These are phyloP conservation scores for Oceanites oceanicus DNA, from an alignment of 2,113 vertebrate species.

Conservation along the genomic window DNA sequence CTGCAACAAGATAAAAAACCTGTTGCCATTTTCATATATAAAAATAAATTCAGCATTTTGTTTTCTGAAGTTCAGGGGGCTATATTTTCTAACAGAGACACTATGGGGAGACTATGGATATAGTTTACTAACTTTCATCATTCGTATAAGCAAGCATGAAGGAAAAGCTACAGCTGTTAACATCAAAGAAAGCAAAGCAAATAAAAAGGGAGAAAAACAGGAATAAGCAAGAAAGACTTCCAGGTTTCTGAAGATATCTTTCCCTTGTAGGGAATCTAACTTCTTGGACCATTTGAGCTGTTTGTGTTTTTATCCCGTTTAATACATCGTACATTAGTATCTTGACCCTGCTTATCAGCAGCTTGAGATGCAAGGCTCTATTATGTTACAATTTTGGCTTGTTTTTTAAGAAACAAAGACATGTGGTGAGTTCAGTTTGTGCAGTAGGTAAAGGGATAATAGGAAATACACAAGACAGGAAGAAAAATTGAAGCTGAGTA, in stretches of 20 bases:
- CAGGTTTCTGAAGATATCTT: not conserved
- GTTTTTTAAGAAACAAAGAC: not conserved
- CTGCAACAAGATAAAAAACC: not conserved
- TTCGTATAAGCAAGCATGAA: not conserved
- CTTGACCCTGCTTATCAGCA: not conserved
- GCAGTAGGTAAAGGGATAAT: not conserved
- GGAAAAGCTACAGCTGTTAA: not conserved
- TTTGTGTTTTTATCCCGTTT: not conserved
- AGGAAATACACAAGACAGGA: not conserved
- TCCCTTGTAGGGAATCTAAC: not conserved
- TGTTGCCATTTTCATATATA: not conserved
- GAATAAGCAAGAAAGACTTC: not conserved
- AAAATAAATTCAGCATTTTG: not conserved
- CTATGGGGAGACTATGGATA: not conserved
- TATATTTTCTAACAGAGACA: not conserved
- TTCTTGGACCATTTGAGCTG: not conserved
- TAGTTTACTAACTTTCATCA: not conserved
- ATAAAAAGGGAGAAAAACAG: not conserved
- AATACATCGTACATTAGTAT: not conserved
- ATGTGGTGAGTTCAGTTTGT: not conserved
- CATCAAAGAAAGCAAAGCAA: slow-evolving; percentile 47
- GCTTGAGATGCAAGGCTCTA: not conserved
- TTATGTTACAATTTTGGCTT: not conserved
- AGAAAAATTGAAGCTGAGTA: not conserved
- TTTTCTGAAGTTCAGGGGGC: not conserved